Percentiles rank a stretch among this genome's conserved stretches.
These are phyloP conservation scores for Buphagus erythrorhynchus DNA, from an alignment of 2,797 vertebrate genomes.

Conservation along the genomic window DNA sequence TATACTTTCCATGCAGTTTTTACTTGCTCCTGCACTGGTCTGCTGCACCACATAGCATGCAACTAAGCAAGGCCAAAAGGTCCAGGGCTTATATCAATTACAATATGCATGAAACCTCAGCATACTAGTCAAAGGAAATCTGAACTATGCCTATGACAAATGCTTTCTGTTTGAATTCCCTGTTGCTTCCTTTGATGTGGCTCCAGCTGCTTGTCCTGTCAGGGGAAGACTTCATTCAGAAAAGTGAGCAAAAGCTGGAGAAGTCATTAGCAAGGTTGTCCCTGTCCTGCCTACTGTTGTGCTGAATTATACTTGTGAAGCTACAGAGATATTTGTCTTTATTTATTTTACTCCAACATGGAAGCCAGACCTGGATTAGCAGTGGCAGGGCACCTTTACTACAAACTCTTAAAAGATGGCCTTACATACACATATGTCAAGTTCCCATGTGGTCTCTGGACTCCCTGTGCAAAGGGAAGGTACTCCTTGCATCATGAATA, in stretches of 20 bases:
- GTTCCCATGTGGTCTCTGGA: not conserved
- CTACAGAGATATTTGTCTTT: not conserved
- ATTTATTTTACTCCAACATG: not conserved
- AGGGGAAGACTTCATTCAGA: not conserved
- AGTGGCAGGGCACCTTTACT: not conserved
- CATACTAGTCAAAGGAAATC: not conserved
- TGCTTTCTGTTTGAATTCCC: not conserved
- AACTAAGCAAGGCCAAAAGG: not conserved
- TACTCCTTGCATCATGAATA: not conserved
- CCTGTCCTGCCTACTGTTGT: not conserved
- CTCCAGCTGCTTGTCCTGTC: slow-evolving; percentile 9
- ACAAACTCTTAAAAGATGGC: slow-evolving; percentile 6
- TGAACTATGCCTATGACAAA: not conserved
- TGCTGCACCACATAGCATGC: not conserved
- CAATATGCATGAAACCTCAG: not conserved
- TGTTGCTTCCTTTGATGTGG: not conserved
- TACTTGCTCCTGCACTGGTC: rapidly evolving
- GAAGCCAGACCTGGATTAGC: slow-evolving; percentile 10
- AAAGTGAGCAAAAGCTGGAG: not conserved
- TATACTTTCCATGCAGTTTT: not conserved
- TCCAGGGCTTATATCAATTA: not conserved
- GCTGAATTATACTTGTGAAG: not conserved
- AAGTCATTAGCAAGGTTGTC: not conserved
- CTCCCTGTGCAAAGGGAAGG: not conserved
- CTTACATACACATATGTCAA: not conserved